Conservation (phyloP, 2,888 invertebrate genomes). For the Acronicta leporina region DNA sequence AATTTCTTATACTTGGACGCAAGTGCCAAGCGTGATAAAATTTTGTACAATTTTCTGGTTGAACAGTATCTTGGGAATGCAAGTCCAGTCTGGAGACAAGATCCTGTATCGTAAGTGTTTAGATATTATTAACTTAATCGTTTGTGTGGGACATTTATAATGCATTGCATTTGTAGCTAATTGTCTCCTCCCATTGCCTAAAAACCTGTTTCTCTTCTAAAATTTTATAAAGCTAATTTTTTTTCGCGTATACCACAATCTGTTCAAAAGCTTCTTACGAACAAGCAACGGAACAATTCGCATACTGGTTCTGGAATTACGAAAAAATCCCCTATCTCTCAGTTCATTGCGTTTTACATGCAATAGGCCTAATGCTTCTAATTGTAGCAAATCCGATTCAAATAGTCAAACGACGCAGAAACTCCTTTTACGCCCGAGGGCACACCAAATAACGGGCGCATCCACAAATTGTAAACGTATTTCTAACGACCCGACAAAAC, state of each 20-base stretch:
- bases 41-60: not conserved
- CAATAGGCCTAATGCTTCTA: constrained; percentile 72
- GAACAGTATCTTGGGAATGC: not conserved
- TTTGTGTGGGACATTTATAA: not conserved
- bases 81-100: not conserved
- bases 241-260: constrained; percentile 10
- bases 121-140: too few species aligned
- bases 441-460: constrained; percentile 70
- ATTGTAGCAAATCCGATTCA: constrained; percentile 83
- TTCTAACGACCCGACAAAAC: constrained; percentile 73
- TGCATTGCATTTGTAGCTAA: too few species aligned
- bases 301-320: constrained; percentile 36
- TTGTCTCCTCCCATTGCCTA: too few species aligned
- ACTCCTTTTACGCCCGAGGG: constrained; percentile 75
- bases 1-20: not conserved
- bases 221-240: not conserved
- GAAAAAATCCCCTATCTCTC: constrained; percentile 56
- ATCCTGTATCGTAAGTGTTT: too few species aligned
- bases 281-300: constrained; percentile 41
- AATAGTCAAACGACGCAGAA: constrained; percentile 77
- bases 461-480: constrained; percentile 79
- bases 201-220: not conserved
- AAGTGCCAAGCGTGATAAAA: constrained; percentile 1
- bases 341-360: constrained; percentile 61
- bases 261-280: constrained; percentile 25